Evolutionary conservation across 2,888 invertebrate genomes (phyloP).

Genomic region (Chrysomela aeneicollis): DNA sequence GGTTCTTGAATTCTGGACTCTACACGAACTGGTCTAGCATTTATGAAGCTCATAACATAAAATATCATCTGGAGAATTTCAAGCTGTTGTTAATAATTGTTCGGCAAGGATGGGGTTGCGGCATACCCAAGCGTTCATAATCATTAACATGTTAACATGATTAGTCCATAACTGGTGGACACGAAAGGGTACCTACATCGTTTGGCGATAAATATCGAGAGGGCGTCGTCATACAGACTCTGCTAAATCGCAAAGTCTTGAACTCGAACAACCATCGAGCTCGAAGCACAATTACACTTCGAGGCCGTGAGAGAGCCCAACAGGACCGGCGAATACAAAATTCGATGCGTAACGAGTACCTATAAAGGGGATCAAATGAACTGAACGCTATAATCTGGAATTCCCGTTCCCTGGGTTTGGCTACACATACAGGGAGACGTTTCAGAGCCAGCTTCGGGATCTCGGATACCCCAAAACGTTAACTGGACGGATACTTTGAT

Average conservation of each 20-base stretch:
- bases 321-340: background rate
- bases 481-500: too few species aligned
- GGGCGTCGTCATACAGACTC: background rate
- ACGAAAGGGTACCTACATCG: background rate
- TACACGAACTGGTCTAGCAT: too few species aligned
- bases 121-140: background rate
- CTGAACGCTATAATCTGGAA: background rate
- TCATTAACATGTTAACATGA: slow-evolving; percentile 2
- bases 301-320: background rate
- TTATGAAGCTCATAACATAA: background rate
- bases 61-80: background rate
- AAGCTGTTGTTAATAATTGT: background rate
- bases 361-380: background rate
- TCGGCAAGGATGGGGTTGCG: background rate
- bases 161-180: background rate
- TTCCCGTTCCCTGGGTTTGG: too few species aligned
- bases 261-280: background rate
- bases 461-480: too few species aligned
- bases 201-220: background rate
- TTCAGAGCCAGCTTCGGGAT: too few species aligned
- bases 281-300: background rate
- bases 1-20: too few species aligned
- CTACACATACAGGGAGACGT: too few species aligned
- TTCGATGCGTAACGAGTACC: background rate
- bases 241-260: background rate